A percentile compares a stretch with the other conserved stretches of the same genome.
phyloP scores from a whole-genome alignment of 2,113 vertebrate species.

The Pteropus alecto region DNA sequence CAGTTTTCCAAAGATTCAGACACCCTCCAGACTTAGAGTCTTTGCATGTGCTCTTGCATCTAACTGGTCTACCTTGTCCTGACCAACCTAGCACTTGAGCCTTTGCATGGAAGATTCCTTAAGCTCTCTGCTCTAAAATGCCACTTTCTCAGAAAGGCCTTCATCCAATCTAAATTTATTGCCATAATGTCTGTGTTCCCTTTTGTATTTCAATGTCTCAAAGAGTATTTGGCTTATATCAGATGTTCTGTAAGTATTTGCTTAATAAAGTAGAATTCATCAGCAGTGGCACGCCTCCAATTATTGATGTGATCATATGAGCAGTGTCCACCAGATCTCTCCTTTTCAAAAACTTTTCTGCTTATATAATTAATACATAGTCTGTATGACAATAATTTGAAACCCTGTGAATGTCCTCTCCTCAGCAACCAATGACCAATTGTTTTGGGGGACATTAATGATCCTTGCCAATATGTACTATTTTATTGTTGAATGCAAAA shows the following conservation, averaged over 20 bases:
- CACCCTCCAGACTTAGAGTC: no score
- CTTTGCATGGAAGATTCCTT: not conserved
- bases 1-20: not conserved
- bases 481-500: not conserved
- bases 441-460: not conserved
- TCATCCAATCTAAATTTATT: not conserved
- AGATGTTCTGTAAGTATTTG: not conserved
- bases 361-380: not conserved
- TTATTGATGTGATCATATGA: not conserved
- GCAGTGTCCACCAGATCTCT: not conserved
- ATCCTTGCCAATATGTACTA: not conserved
- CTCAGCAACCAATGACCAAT: not conserved
- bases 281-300: not conserved
- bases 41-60: not conserved
- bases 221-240: not conserved
- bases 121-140: not conserved
- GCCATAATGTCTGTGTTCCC: not conserved
- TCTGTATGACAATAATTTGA: not conserved
- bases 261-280: not conserved
- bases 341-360: not conserved
- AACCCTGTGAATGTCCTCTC: not conserved
- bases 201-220: not conserved
- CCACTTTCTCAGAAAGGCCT: not conserved
- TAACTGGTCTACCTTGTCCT: not conserved
- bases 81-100: not conserved